These are phyloP conservation scores for Festucalex cinctus DNA, from an alignment of 2,113 vertebrate species.

Conservation along the genomic window DNA sequence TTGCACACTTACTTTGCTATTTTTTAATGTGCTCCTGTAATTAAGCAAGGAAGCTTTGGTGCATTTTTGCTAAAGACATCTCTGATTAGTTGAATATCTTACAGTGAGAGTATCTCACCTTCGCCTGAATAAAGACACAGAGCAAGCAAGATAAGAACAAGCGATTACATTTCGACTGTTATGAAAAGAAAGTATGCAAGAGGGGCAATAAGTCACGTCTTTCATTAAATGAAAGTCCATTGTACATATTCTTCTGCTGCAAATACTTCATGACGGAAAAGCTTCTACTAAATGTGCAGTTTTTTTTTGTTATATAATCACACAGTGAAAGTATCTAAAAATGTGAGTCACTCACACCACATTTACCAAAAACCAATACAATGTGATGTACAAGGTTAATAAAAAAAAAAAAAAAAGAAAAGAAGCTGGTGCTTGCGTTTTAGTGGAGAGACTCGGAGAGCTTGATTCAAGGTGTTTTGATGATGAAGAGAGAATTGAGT, in stretches of 20 bases:
- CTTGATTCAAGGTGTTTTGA: neutral
- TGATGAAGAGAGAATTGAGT: neutral
- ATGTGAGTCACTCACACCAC: too few relatives aligned
- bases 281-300: neutral
- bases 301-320: too few relatives aligned
- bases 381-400: neutral
- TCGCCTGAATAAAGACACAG: neutral
- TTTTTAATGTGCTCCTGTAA: slow-evolving; percentile 48
- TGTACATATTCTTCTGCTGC: neutral
- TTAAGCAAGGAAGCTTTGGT: slow-evolving; percentile 44
- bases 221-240: neutral
- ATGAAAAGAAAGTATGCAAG: neutral
- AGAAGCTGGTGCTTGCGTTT: neutral
- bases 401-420: neutral
- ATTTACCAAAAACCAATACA: too few relatives aligned
- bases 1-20: slow-evolving; percentile 37
- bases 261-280: neutral
- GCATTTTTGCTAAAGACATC: slow-evolving; percentile 25
- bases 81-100: slow-evolving; percentile 9
- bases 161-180: neutral
- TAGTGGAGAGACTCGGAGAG: too few relatives aligned
- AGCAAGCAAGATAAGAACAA: neutral
- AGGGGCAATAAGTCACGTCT: neutral
- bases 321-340: too few relatives aligned
- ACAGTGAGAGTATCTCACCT: neutral